Evolutionary conservation across 2,113 vertebrate species (phyloP).

Genomic region (Columba livia): DNA sequence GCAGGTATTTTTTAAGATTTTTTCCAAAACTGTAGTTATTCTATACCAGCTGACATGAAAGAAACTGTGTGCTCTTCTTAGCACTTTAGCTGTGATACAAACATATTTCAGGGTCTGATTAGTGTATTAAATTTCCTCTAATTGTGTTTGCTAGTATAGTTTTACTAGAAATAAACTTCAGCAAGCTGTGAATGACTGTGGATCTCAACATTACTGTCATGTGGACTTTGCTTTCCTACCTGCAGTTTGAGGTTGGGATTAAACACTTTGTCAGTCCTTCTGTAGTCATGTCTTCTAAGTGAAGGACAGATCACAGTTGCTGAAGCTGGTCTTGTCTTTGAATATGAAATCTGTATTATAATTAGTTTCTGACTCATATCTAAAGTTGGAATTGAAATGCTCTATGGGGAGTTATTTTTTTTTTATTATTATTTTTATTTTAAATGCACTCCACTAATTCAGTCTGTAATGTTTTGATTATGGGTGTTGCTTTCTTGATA

Average conservation of each 20-base stretch:
- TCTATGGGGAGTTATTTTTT: neutral
- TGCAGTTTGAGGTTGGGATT: neutral
- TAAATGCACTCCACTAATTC: neutral
- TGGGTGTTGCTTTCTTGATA: neutral
- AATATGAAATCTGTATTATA: neutral
- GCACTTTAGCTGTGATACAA: neutral
- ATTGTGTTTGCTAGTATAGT: neutral
- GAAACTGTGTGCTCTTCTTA: neutral
- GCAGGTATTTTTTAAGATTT: neutral
- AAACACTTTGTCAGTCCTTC: neutral
- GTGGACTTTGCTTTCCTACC: neutral
- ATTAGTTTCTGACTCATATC: neutral
- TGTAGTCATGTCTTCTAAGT: neutral
- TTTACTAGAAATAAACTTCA: neutral
- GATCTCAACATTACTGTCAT: neutral
- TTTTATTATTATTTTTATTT: neutral
- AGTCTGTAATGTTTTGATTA: neutral
- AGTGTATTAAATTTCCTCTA: neutral
- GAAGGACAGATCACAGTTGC: neutral
- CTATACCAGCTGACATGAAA: neutral
- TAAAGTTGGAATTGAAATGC: neutral
- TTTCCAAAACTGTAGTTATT: neutral
- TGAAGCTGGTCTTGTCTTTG: neutral
- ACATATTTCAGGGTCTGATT: neutral
- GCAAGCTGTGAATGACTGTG: neutral